A percentile compares a stretch with the other conserved stretches of the same genome.
These are phyloP conservation scores for Corynorhinus townsendii DNA, from an alignment of 2,113 vertebrate genomes.

Conservation along the genomic window DNA sequence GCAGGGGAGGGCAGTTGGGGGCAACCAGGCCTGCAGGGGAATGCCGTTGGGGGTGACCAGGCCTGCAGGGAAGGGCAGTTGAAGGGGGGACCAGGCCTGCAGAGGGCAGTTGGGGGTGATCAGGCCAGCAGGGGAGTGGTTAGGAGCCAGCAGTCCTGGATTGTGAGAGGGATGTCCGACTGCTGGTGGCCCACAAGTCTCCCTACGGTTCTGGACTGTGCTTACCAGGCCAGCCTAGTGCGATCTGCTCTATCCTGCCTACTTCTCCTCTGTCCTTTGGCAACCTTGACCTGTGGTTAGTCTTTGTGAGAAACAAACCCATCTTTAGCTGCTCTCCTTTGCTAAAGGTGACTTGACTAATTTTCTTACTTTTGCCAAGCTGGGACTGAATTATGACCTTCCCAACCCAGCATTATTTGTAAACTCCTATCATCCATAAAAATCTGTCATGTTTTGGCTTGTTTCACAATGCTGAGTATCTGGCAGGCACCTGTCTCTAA, in stretches of 20 bases:
- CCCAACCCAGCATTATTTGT: background rate
- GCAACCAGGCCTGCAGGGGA: too few species aligned
- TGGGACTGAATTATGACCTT: background rate
- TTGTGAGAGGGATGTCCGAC: too few species aligned
- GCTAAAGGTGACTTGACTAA: background rate
- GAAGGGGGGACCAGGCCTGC: too few species aligned
- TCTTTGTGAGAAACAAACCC: background rate
- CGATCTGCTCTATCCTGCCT: background rate
- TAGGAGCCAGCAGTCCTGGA: too few species aligned
- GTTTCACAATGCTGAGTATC: background rate
- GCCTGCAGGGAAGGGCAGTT: too few species aligned
- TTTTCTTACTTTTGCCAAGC: background rate
- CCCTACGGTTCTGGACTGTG: background rate
- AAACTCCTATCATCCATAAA: background rate
- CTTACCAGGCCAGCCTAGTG: background rate
- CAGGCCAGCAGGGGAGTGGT: too few species aligned
- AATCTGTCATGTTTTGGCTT: background rate
- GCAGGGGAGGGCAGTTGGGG: too few species aligned
- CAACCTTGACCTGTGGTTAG: background rate
- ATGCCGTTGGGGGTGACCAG: too few species aligned
- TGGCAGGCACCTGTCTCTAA: background rate
- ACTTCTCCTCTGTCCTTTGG: background rate
- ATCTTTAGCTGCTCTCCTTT: background rate
- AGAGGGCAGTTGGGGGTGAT: too few species aligned
- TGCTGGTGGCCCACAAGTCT: background rate